Conservation (phyloP, 2,113 vertebrate genomes). For the Atlantisia rogersi region DNA sequence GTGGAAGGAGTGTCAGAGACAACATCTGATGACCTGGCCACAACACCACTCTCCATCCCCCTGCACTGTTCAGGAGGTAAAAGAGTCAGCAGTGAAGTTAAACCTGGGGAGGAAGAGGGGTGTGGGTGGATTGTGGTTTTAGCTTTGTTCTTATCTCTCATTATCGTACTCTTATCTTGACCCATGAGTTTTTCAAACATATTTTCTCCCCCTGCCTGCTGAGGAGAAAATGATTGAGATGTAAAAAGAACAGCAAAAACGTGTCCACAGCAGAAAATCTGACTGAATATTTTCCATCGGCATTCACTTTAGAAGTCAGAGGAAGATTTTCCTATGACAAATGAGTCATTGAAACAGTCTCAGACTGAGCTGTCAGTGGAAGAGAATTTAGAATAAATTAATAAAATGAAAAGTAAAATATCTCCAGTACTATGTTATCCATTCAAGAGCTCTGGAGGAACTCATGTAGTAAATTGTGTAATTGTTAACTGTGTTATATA, state of each 20-base stretch:
- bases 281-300: not conserved
- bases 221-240: not conserved
- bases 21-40: not conserved
- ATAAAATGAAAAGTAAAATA: slow-evolving; percentile 10
- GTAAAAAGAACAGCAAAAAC: not conserved
- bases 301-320: not conserved
- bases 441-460: not conserved
- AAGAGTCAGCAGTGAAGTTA: not conserved
- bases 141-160: not conserved
- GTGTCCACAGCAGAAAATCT: not conserved
- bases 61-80: not conserved
- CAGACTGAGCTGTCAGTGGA: not conserved
- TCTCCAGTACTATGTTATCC: not conserved
- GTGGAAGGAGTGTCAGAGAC: not conserved
- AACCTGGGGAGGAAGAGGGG: accelerated
- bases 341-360: not conserved
- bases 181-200: not conserved
- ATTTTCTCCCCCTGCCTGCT: not conserved
- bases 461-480: slow-evolving; percentile 12
- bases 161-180: not conserved
- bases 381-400: slow-evolving; percentile 24
- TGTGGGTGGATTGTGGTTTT: not conserved
- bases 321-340: not conserved
- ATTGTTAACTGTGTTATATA: slow-evolving; percentile 1
- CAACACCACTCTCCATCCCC: not conserved